Evolutionary conservation across 2,888 invertebrate species (phyloP).

Genomic region (Galerucella pusilla): DNA sequence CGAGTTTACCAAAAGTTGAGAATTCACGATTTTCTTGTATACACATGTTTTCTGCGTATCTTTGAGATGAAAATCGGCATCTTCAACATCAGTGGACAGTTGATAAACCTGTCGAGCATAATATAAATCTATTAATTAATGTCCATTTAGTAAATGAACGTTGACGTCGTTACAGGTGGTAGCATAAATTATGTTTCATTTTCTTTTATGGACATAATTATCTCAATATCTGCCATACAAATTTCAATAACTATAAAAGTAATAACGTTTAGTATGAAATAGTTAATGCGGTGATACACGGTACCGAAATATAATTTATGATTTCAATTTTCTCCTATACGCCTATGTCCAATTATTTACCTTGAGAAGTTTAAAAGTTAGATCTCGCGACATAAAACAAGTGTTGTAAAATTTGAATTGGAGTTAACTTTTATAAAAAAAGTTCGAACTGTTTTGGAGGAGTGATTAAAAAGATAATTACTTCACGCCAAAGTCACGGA

Average conservation of each 20-base stretch:
- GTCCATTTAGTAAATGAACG: neutral
- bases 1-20: too few relatives aligned
- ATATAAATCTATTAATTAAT: slow-evolving; percentile 4
- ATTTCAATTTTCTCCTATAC: neutral
- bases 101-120: too few relatives aligned
- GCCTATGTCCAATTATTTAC: neutral
- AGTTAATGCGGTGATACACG: neutral
- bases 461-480: neutral
- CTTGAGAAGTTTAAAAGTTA: neutral
- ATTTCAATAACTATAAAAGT: neutral
- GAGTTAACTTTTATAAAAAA: neutral
- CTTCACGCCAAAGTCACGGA: neutral
- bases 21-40: too few relatives aligned
- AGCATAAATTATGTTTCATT: neutral
- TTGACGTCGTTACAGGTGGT: neutral
- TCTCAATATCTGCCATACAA: neutral
- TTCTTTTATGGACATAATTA: neutral
- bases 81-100: neutral
- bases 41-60: too few relatives aligned
- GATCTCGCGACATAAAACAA: neutral
- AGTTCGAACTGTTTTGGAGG: neutral
- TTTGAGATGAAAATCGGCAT: neutral
- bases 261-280: neutral
- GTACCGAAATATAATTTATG: neutral
- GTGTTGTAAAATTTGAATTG: neutral